These are phyloP conservation scores for Rhopilema esculentum DNA, from an alignment of 30 jellyfish, hydroid and myxozoan genomes.

Conservation along the genomic window DNA sequence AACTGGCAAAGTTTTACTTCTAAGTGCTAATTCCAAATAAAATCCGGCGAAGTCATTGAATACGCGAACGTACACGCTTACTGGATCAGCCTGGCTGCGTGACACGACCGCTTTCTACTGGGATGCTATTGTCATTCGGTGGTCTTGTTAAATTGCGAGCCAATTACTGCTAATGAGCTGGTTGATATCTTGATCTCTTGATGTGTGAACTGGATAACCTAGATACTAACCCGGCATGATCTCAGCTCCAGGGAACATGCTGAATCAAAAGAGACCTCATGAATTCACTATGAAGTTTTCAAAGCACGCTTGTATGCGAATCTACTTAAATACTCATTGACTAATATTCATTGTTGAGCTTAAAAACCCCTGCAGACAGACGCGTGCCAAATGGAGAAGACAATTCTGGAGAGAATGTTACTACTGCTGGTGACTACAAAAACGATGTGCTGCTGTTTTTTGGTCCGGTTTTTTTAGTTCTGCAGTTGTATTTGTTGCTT, in stretches of 20 bases:
- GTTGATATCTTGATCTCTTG: not conserved
- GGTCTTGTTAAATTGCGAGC: not conserved
- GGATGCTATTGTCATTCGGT: not conserved
- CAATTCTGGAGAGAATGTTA: no score
- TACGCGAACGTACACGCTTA: not conserved
- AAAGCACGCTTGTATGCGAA: slow-evolving; percentile 1
- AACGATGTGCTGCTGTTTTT: no score
- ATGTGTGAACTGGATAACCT: not conserved
- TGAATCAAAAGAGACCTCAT: slow-evolving; percentile 10
- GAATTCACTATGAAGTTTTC: not conserved
- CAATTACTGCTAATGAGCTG: not conserved
- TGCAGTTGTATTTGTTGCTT: not conserved
- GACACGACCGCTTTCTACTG: not conserved
- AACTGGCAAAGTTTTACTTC: not conserved
- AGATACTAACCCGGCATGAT: slow-evolving; percentile 6
- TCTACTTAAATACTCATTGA: not conserved
- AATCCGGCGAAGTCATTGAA: not conserved
- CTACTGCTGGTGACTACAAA: no score
- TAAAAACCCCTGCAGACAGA: slow-evolving; percentile 16
- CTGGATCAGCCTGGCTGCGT: not conserved
- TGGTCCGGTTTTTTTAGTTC: no score
- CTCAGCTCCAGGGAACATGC: slow-evolving; percentile 4
- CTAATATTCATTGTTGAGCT: not conserved
- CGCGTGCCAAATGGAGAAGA: slow-evolving; percentile 14
- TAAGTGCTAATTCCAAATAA: not conserved